phyloP scores from a whole-genome alignment of 2,113 vertebrate species.

The Corvus hawaiiensis region DNA sequence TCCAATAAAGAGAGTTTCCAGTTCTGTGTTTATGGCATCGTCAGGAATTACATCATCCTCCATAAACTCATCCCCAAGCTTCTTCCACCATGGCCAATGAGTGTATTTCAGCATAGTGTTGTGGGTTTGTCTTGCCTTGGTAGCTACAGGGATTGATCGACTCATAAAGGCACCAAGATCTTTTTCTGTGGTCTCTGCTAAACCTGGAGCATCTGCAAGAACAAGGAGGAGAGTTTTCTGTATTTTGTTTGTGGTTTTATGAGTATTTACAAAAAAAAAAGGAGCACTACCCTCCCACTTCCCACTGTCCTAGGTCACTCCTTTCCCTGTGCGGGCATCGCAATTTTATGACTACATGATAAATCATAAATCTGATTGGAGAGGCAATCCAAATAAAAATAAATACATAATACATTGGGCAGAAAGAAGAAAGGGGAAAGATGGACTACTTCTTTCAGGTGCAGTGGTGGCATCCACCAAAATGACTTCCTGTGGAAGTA shows the following conservation, averaged over 20 bases:
- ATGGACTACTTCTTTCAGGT: not conserved
- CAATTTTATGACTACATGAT: not conserved
- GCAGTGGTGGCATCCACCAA: not conserved
- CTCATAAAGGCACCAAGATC: constrained; percentile 80
- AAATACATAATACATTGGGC: not conserved
- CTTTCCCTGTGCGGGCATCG: not conserved
- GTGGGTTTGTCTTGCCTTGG: constrained; percentile 83
- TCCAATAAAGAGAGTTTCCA: constrained; percentile 79
- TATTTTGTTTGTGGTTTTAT: not conserved
- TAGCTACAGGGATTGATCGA: constrained; percentile 78
- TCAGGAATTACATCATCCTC: constrained; percentile 63
- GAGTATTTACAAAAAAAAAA: not conserved
- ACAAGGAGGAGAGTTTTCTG: not conserved
- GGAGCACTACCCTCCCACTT: not conserved
- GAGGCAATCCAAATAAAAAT: not conserved
- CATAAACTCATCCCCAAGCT: constrained; percentile 75
- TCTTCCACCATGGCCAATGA: constrained; percentile 89
- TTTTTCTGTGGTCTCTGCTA: constrained; percentile 68
- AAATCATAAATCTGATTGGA: not conserved
- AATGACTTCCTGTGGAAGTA: not conserved
- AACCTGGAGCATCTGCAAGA: constrained; percentile 80
- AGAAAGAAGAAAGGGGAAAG: not conserved
- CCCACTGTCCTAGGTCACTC: not conserved
- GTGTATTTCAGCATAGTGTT: constrained; percentile 74
- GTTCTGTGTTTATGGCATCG: constrained; percentile 72